Base-by-base conservation (phyloP, 1,140 invertebrate genomes). In the Tyrophagus putrescentiae region DNA sequence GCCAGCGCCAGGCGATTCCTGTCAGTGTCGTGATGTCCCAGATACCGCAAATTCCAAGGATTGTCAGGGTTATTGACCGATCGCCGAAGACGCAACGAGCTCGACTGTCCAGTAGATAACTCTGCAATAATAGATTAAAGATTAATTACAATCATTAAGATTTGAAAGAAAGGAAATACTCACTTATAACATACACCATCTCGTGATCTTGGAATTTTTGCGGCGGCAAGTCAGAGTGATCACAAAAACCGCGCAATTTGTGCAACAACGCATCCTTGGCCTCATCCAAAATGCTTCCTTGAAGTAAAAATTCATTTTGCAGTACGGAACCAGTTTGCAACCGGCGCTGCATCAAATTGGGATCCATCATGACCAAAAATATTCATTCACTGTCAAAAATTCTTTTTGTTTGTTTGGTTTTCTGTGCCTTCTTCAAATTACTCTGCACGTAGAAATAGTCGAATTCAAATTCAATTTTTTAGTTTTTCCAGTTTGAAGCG, bases 211-310 rank as follows among this genome's bases (percentile, higher is more conserved):
- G 80, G 70, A 95, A 97, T 0, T 81, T 82, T 75, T 95, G 90
- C 7, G 86, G 82, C 44, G 62, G 64, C 29, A 64, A 80, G 69
- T 95, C 90, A 5, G 89, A 84, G 76, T 94, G 93, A 66, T 96
- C 92, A 73, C 91, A 95, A 0, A 95, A 76, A 1, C 92, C 91
- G 65, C 89, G 77, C 13, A 97, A 76, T 65, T 91, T 76, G 69
- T 96, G 88, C 16, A 95, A 74, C 21, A 97, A 76, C n/a, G 91
- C 84, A 72, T 93, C 88, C 13, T 92, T 85, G 44, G 85, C 83
- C n/a, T 79, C 81, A 71, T 96, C 91, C 29, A 94, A 70, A 28
- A 97, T 86, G 56, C 87, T 91, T 13, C 89, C 89, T 75, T 93
- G 88, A 11, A 94, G 74, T 54, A 93, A 73, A 70, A 90, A 91